Percentiles rank a stretch among this genome's conserved stretches.
Evolutionary conservation across 2,113 vertebrate genomes (phyloP).

Genomic region (Tupaia tana): DNA sequence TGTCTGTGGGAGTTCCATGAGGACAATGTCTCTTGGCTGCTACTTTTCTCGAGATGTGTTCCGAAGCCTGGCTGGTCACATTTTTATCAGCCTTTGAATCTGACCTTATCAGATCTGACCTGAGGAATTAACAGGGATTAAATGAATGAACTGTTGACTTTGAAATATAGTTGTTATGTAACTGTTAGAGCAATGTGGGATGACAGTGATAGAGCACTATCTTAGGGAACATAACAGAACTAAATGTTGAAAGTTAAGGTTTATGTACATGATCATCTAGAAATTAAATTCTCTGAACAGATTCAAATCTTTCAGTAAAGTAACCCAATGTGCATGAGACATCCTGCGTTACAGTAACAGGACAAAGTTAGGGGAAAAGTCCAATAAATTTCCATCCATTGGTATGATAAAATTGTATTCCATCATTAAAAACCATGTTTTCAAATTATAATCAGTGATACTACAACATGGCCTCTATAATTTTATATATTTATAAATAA

Average conservation of each 20-base stretch:
- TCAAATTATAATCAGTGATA: slow-evolving; percentile 19
- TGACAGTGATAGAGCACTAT: not conserved
- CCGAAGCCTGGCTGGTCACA: not conserved
- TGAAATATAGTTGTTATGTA: slow-evolving; percentile 20
- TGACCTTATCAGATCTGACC: not conserved
- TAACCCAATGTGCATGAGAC: not conserved
- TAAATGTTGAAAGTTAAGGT: slow-evolving; percentile 28
- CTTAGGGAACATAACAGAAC: not conserved
- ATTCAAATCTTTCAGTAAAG: slow-evolving; percentile 23
- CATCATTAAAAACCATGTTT: slow-evolving; percentile 31
- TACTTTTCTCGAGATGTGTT: accelerated
- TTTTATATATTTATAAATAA: too few species aligned
- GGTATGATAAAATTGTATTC: not conserved
- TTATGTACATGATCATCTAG: not conserved
- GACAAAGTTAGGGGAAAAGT: not conserved
- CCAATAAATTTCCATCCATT: not conserved
- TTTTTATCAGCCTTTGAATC: accelerated
- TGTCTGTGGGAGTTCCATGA: accelerated
- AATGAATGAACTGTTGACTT: not conserved
- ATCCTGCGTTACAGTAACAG: not conserved
- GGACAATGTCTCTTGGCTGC: slow-evolving; percentile 31
- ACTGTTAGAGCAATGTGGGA: not conserved
- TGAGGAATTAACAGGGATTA: slow-evolving; percentile 39
- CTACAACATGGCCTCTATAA: not conserved
- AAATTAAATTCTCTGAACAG: slow-evolving; percentile 52